Percentiles rank a stretch among this genome's conserved stretches.
These are phyloP conservation scores for Halcyon senegalensis DNA, from an alignment of 2,113 vertebrate genomes.

Conservation along the genomic window DNA sequence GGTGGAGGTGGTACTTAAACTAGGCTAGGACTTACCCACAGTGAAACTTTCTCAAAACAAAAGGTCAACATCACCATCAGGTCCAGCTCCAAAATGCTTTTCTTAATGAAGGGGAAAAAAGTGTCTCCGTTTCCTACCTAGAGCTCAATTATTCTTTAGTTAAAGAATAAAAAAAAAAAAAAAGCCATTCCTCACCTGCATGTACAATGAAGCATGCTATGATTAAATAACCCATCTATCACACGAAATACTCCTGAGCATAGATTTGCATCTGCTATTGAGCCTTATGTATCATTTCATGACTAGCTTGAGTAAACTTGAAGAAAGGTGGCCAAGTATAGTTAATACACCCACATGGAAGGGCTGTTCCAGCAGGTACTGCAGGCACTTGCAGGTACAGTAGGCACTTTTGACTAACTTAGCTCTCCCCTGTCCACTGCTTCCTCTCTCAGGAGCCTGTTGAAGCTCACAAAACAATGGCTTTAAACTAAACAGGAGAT, in stretches of 20 bases:
- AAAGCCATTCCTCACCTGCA: not conserved
- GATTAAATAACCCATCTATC: not conserved
- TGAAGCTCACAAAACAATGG: not conserved
- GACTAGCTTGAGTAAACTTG: not conserved
- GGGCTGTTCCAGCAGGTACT: not conserved
- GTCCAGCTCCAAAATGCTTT: not conserved
- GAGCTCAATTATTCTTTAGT: not conserved
- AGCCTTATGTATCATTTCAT: not conserved
- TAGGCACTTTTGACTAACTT: not conserved
- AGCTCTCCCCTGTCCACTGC: not conserved
- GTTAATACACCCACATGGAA: not conserved
- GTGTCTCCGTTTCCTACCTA: not conserved
- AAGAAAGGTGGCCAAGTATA: not conserved
- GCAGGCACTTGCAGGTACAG: not conserved
- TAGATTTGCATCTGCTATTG: not conserved
- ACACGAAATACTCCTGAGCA: not conserved
- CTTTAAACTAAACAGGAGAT: not conserved
- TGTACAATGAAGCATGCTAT: not conserved
- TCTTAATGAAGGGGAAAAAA: not conserved
- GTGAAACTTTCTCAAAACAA: not conserved
- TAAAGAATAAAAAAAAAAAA: not conserved
- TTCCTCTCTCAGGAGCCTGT: not conserved
- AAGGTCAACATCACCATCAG: not conserved
- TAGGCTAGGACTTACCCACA: not conserved
- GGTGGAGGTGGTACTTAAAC: not conserved